These are phyloP conservation scores for Melipona beecheii DNA, from an alignment of 2,888 invertebrate genomes.

Conservation along the genomic window DNA sequence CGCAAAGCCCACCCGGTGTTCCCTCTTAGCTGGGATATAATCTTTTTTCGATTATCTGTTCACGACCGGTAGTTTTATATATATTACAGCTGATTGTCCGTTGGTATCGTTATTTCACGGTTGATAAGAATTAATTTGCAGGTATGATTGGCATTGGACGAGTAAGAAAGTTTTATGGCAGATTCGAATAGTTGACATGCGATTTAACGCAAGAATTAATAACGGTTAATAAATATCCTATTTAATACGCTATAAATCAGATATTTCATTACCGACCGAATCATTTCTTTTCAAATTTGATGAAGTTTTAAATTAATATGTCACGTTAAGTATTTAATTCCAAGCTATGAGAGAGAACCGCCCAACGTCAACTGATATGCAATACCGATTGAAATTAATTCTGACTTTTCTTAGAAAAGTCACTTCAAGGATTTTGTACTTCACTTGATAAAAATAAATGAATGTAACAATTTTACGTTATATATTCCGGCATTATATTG, in stretches of 20 bases:
- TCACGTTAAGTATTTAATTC: neutral
- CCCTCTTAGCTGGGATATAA: neutral
- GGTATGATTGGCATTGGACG: neutral
- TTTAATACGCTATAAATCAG: neutral
- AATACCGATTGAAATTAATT: too few relatives aligned
- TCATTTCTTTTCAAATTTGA: neutral
- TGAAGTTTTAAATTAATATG: neutral
- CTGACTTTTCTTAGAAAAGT: too few relatives aligned
- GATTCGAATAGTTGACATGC: too few relatives aligned
- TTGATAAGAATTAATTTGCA: neutral
- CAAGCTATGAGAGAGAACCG: neutral
- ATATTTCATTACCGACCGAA: neutral
- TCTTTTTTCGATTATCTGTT: constrained; percentile 22
- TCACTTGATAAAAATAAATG: too few relatives aligned
- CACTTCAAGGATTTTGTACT: too few relatives aligned
- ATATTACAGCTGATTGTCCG: neutral
- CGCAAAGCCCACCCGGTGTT: neutral
- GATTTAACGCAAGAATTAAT: too few relatives aligned
- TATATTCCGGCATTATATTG: too few relatives aligned
- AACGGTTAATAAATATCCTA: too few relatives aligned
- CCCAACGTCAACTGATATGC: too few relatives aligned
- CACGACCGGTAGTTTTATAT: neutral
- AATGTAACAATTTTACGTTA: too few relatives aligned
- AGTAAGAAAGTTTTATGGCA: neutral
- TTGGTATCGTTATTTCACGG: neutral